Evolutionary conservation across 2,888 invertebrate species (phyloP).

Genomic region (Andrena hattorfiana): DNA sequence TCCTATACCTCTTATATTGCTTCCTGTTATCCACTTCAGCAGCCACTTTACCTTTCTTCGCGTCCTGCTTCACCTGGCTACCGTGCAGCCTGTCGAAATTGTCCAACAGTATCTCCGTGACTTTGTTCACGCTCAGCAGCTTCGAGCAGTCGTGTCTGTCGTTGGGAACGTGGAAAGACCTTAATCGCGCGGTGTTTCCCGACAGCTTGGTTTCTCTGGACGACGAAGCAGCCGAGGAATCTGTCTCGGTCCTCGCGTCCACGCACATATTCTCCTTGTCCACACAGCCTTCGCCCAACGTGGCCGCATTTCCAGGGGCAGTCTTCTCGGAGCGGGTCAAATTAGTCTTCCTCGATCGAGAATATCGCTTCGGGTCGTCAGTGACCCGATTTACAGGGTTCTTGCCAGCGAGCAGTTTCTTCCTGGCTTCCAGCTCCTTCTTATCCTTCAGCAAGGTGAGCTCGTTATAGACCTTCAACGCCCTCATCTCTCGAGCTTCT

Average conservation of each 20-base stretch:
- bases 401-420: not conserved
- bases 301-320: accelerated
- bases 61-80: not conserved
- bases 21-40: conserved; percentile 15
- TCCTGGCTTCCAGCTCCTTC: conserved; percentile 54
- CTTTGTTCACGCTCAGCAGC: conserved; percentile 6
- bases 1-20: conserved; percentile 29
- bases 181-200: not conserved
- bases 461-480: conserved; percentile 71
- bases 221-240: not conserved
- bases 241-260: not conserved
- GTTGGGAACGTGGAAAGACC: not conserved
- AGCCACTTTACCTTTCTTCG: not conserved
- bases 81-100: conserved; percentile 23
- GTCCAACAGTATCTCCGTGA: conserved; percentile 3
- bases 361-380: not conserved
- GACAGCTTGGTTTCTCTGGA: not conserved
- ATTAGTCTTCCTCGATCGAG: not conserved
- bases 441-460: conserved; percentile 69
- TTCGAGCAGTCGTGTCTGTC: conserved; percentile 3
- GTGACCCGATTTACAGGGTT: accelerated
- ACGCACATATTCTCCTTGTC: conserved; percentile 37
- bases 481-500: conserved; percentile 66
- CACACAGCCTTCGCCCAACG: not conserved
- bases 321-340: not conserved